phyloP scores from a whole-genome alignment of 2,113 vertebrate genomes.

The Oreotragus oreotragus region DNA sequence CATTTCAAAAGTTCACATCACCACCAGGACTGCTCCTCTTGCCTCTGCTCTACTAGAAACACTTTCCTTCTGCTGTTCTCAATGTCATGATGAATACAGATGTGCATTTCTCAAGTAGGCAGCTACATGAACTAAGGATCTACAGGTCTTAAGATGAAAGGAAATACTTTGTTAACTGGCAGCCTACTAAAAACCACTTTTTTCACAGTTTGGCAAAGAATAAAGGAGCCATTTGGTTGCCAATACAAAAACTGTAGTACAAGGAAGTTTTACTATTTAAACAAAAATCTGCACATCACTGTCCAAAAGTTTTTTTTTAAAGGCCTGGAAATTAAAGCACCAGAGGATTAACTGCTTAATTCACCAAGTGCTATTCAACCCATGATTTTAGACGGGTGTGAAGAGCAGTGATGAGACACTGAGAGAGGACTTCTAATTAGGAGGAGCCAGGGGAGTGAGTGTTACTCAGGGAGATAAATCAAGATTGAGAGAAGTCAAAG shows the following conservation, averaged over 20 bases:
- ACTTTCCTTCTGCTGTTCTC: not conserved
- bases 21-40: not conserved
- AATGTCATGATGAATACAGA: not conserved
- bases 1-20: not conserved
- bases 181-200: not conserved
- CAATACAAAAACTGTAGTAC: slow-evolving; percentile 6
- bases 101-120: not conserved
- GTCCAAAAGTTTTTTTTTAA: slow-evolving; percentile 28
- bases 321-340: slow-evolving; percentile 45
- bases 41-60: not conserved
- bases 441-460: not conserved
- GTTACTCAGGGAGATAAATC: not conserved
- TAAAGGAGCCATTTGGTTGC: not conserved
- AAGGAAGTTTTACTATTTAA: not conserved
- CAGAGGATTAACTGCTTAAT: slow-evolving; percentile 3
- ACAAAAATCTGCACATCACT: slow-evolving; percentile 7
- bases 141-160: not conserved
- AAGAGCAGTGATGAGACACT: not conserved
- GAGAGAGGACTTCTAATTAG: not conserved
- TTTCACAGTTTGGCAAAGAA: slow-evolving; percentile 34
- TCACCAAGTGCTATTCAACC: not conserved
- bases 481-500: not conserved
- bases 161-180: not conserved
- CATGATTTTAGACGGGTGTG: not conserved
- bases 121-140: not conserved